phyloP scores from a whole-genome alignment of 2,888 invertebrate species.

The Lithophane leautieri region DNA sequence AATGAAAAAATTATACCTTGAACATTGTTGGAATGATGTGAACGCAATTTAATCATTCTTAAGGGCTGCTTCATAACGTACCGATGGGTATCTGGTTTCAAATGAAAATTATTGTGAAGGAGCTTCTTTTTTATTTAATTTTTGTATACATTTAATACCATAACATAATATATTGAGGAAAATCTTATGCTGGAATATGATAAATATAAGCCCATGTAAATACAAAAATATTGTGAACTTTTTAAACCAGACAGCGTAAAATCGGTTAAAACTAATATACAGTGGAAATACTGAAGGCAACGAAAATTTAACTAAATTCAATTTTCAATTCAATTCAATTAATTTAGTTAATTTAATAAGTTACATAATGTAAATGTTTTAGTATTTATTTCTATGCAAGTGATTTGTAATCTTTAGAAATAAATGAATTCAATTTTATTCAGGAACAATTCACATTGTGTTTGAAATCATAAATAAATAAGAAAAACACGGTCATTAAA shows the following conservation, averaged over 20 bases:
- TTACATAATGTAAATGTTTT: no score
- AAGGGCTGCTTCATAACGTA: conserved; percentile 59
- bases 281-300: background rate
- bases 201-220: background rate
- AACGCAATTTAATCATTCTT: conserved; percentile 65
- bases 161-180: background rate
- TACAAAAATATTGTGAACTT: background rate
- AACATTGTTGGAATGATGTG: conserved; percentile 52
- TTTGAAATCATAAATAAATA: no score
- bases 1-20: conserved; percentile 52
- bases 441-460: no score
- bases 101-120: conserved; percentile 55
- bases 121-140: conserved; percentile 41
- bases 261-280: background rate
- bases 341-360: no score
- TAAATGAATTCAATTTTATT: no score
- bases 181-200: background rate
- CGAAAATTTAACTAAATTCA: background rate
- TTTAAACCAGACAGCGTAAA: background rate
- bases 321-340: no score
- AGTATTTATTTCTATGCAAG: no score
- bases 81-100: conserved; percentile 58
- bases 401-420: no score
- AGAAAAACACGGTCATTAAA: no score
- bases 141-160: background rate